Base-by-base conservation (phyloP, 2,797 vertebrate species). In the Euthynnus affinis region DNA sequence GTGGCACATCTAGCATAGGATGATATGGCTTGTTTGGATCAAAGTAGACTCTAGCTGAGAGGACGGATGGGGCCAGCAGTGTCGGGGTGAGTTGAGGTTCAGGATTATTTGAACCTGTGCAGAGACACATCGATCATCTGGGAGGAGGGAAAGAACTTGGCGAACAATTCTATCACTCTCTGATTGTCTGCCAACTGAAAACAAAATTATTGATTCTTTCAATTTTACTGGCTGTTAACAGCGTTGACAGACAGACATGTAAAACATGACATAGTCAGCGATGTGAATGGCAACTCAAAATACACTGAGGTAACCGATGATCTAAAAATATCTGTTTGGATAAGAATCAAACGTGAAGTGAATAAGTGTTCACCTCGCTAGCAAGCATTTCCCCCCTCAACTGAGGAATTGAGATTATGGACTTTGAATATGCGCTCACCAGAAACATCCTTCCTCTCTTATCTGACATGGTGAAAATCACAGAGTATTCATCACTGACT, bases 51-150 rank as follows among this genome's bases (percentile, higher is more conserved):
- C 68, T 59, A 72, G n/a, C 61, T 37, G 57, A 52, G 59, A 63
- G 85, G 83, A 88, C 78, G 66, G 84, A 89, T 84, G 83, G 82
- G 93, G 93, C 81, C 88, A 93, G 93, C 94, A 93, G 91, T 89
- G 91, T 88, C 82, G 10, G 40, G 55, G 44, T 42, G 40, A 74
- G 72, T 9, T 64, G 22, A 71, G 62, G 6, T 6, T 68, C 32
- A 20, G 42, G 61, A 76, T 66, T 0, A 20, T 73, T 61, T 42
- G 22, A 65, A 78, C 63, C 67, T 13, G 49, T n/a, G 29, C n/a
- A 14, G 29, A 56, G 23, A 59, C 57, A 65, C 27, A 14, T 29
- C 15, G 5, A 17, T 58, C 57, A 51, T 48, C 65, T 29, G 32
- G 40, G 27, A 1, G 27, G 27, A 53, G 68, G 56, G 37, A 64